Evolutionary conservation across 1,140 invertebrate genomes (phyloP).

Genomic region (Scaptomyza pallida): DNA sequence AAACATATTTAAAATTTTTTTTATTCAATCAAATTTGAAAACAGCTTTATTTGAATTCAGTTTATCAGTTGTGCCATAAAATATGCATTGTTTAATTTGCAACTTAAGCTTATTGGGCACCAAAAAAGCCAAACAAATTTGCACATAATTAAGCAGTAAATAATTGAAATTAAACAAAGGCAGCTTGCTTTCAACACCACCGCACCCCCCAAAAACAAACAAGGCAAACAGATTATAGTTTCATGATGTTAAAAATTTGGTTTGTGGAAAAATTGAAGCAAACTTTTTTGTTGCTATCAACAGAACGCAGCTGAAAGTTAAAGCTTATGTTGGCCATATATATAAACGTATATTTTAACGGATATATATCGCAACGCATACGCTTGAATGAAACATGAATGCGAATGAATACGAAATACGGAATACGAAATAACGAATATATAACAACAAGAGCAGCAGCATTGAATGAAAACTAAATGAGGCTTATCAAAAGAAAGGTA

Average conservation of each 20-base stretch:
- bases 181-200: too few relatives aligned
- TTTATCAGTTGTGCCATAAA: slow-evolving; percentile 8
- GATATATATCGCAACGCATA: slow-evolving; percentile 47
- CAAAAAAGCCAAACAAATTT: slow-evolving; percentile 16
- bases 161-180: slow-evolving; percentile 30
- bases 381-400: slow-evolving; percentile 53
- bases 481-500: slow-evolving; percentile 63
- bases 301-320: slow-evolving; percentile 13
- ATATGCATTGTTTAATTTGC: slow-evolving; percentile 45
- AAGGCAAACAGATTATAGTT: slow-evolving; percentile 32
- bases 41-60: background rate
- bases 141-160: slow-evolving; percentile 37
- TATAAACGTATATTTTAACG: slow-evolving; percentile 1
- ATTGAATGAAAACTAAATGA: slow-evolving; percentile 77
- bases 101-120: slow-evolving; percentile 10
- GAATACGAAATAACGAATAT: background rate
- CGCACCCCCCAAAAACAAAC: background rate
- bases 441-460: slow-evolving; percentile 9
- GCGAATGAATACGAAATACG: background rate
- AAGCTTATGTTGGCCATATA: slow-evolving; percentile 16
- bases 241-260: slow-evolving; percentile 16
- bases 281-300: slow-evolving; percentile 20
- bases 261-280: slow-evolving; percentile 11
- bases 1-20: too few relatives aligned
- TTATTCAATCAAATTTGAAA: background rate